phyloP scores from a whole-genome alignment of 1,140 invertebrate genomes.

The Panagrolaimus sp. region DNA sequence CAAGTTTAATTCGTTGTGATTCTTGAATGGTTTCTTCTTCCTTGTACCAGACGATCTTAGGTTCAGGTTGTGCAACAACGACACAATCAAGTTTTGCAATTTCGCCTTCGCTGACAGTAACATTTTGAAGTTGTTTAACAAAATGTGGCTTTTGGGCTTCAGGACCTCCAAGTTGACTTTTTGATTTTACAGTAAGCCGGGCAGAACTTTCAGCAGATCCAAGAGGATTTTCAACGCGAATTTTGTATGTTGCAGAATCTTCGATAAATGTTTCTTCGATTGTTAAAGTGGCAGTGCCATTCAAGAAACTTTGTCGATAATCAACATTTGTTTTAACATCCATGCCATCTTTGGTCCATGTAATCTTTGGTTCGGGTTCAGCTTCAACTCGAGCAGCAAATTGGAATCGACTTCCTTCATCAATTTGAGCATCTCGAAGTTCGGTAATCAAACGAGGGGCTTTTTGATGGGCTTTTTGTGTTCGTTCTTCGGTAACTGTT shows the following conservation, averaged over 20 bases:
- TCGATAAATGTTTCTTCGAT: constrained; percentile 77
- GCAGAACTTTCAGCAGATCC: constrained; percentile 72
- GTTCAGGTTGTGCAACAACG: constrained; percentile 62
- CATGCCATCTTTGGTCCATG: constrained; percentile 81
- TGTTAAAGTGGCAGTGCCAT: constrained; percentile 66
- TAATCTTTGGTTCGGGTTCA: constrained; percentile 69
- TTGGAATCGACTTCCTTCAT: constrained; percentile 47
- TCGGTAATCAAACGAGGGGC: constrained; percentile 29
- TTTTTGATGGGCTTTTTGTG: not conserved
- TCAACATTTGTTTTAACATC: constrained; percentile 70
- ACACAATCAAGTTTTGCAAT: constrained; percentile 61
- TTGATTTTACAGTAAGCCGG: constrained; percentile 71
- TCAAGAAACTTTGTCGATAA: constrained; percentile 66
- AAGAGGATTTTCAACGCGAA: constrained; percentile 68
- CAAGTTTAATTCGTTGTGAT: constrained; percentile 43
- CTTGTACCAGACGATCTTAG: constrained; percentile 53
- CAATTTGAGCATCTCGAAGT: constrained; percentile 27
- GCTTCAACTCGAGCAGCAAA: constrained; percentile 67
- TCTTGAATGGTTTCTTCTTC: constrained; percentile 52
- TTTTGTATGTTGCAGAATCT: constrained; percentile 74
- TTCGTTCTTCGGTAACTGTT: constrained; percentile 17
- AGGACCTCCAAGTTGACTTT: constrained; percentile 17
- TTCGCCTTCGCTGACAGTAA: constrained; percentile 59
- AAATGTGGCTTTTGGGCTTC: constrained; percentile 50
- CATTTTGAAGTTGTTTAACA: constrained; percentile 48